Percentiles rank a stretch among this genome's conserved stretches.
Evolutionary conservation across 2,888 invertebrate genomes (phyloP).

Genomic region (Eudemis profundana): DNA sequence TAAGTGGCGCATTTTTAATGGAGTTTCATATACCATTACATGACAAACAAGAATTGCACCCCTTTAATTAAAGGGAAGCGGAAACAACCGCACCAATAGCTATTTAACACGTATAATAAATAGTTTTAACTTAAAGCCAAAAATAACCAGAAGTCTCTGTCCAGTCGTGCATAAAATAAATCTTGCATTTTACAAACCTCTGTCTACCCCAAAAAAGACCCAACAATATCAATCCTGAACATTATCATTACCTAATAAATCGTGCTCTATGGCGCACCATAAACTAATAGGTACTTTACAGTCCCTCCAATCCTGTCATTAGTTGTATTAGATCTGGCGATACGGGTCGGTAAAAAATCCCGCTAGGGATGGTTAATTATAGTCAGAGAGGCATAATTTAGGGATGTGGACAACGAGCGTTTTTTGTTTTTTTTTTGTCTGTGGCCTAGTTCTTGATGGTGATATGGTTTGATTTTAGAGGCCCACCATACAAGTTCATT

Average conservation of each 20-base stretch:
- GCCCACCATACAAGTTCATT: no score
- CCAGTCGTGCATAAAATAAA: constrained; percentile 19
- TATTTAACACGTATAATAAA: no score
- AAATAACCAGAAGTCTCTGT: not conserved
- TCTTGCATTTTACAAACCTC: constrained; percentile 22
- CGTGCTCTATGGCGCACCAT: constrained; percentile 48
- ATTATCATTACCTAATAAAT: constrained; percentile 46
- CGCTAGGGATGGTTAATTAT: constrained; percentile 52
- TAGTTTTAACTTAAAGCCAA: not conserved
- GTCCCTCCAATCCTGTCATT: constrained; percentile 72
- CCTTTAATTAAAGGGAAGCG: no score
- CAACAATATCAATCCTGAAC: constrained; percentile 34
- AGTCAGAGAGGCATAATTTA: constrained; percentile 49
- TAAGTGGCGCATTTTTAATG: no score
- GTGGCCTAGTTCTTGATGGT: constrained; percentile 26
- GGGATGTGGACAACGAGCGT: constrained; percentile 47
- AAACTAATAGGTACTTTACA: constrained; percentile 66
- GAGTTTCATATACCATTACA: no score
- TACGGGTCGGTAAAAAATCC: constrained; percentile 53
- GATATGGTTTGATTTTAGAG: constrained; percentile 8
- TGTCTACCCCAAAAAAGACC: constrained; percentile 42
- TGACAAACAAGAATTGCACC: no score
- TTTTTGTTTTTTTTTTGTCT: constrained; percentile 36
- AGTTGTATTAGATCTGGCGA: constrained; percentile 78
- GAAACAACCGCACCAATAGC: no score